phyloP scores from a whole-genome alignment of 2,797 vertebrate species.

The Buphagus erythrorhynchus region DNA sequence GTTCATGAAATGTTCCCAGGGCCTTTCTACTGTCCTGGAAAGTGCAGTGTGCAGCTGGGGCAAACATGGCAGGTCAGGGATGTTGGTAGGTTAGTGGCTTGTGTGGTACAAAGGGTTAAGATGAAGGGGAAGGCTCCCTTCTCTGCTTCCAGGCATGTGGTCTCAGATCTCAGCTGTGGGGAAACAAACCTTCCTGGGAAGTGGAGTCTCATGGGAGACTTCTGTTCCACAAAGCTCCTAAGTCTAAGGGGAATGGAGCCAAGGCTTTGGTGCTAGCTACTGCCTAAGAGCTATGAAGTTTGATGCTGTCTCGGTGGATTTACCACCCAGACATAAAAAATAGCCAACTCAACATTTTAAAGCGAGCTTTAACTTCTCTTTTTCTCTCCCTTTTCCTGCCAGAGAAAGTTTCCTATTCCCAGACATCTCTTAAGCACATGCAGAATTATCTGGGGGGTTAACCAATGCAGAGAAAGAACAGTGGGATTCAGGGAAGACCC shows the following conservation, averaged over 20 bases:
- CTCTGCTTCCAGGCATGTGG: background rate
- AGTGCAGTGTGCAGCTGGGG: background rate
- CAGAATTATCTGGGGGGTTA: conserved; percentile 31
- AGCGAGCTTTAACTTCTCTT: background rate
- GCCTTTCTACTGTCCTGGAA: background rate
- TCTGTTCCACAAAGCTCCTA: background rate
- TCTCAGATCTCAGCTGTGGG: background rate
- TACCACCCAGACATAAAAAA: background rate
- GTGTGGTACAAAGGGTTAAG: background rate
- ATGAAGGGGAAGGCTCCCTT: background rate
- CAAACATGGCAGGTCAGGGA: background rate
- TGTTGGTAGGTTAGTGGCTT: background rate
- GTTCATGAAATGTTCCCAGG: background rate
- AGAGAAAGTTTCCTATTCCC: background rate
- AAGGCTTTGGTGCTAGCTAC: background rate
- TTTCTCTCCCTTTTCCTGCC: background rate
- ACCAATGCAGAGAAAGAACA: background rate
- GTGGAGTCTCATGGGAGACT: background rate
- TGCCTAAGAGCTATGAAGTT: background rate
- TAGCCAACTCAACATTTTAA: background rate
- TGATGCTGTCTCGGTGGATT: background rate
- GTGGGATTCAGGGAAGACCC: background rate
- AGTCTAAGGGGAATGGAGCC: background rate
- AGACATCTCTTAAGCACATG: background rate
- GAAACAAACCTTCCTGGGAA: conserved; percentile 4